Evolutionary conservation across 92 coral and sea anemone species (phyloP).

Genomic region (Porites evermanni): DNA sequence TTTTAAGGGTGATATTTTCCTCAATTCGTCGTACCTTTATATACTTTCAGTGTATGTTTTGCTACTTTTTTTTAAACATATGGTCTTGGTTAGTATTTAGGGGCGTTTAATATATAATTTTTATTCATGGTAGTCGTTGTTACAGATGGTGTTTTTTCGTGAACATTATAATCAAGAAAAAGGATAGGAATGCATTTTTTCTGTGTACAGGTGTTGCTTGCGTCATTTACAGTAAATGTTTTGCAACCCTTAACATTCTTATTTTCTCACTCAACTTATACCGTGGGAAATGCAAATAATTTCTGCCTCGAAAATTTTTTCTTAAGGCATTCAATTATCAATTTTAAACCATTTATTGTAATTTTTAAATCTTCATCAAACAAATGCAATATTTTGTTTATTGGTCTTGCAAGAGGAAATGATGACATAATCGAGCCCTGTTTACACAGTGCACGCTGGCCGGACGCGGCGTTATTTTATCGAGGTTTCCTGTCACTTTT

Average conservation of each 20-base stretch:
- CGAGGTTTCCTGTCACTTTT: slow-evolving; percentile 22
- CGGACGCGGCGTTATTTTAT: slow-evolving; percentile 20
- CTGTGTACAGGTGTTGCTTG: neutral
- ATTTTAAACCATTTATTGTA: neutral
- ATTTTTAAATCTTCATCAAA: neutral
- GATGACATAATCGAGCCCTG: slow-evolving; percentile 1
- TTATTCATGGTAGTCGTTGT: no score
- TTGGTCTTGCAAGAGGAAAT: neutral
- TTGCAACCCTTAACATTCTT: neutral
- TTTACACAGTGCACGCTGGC: slow-evolving; percentile 4
- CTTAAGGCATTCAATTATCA: slow-evolving; percentile 5
- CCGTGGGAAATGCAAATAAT: neutral
- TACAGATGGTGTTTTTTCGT: no score
- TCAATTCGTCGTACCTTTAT: no score
- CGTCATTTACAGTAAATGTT: neutral
- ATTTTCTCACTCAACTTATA: neutral
- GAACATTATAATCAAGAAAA: no score
- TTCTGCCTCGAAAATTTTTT: neutral
- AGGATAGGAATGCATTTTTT: no score
- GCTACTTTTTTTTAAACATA: no score
- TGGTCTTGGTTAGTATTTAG: no score
- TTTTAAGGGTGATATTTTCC: no score
- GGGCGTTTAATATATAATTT: no score
- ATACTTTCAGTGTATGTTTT: no score
- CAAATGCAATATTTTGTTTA: slow-evolving; percentile 2